Evolutionary conservation across 2,888 invertebrate species (phyloP), one percentile per base, ranked within the genome.

Genomic region (Drosophila flavopinicola): DNA sequence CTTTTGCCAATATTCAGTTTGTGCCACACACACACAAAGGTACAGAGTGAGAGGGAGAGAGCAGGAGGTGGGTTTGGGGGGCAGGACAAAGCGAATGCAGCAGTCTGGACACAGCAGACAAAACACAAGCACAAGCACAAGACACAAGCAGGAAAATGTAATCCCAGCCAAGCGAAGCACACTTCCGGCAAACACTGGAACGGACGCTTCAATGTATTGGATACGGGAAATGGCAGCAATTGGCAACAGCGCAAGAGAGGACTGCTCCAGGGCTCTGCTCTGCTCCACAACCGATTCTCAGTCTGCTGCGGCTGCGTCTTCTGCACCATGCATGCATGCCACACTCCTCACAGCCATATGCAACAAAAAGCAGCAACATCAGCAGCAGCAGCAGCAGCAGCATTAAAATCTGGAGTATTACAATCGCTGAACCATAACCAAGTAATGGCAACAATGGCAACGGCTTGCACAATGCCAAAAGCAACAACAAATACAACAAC

Each of bases 141-240:
- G 75, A 71, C 61, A 64, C 54, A 70, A 78, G 78, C 84, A 82
- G 84, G 84, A 84, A 83, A 83, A 84, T 83, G 83, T 83, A 83
- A 83, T 82, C 83, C 78, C 82, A 84, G 78, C 79, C 85, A 79
- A 84, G 83, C 85, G 85, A 78, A 83, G 85, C 79, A 75, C 66
- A 83, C 83, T 82, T 84, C 83, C 83, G 82, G 84, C 79, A 79
- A 83, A 79, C 80, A 82, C 75, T 84, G 84, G 24, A 77, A 57
- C 84, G 84, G 84, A 82, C 82, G 82, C 84, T 78, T 77, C 84
- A 78, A 79, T 80, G 84, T 82, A 82, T 84, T 82, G 80, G 76
- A 71, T 75, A 78, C 78, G 84, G 84, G 78, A 82, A 82, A 84
- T 82, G 75, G 72, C 75, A 78, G 72, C 82, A 83, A 83, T 84